Evolutionary conservation across 2,797 vertebrate genomes (phyloP).

Genomic region (Pogonophryne albipinna): DNA sequence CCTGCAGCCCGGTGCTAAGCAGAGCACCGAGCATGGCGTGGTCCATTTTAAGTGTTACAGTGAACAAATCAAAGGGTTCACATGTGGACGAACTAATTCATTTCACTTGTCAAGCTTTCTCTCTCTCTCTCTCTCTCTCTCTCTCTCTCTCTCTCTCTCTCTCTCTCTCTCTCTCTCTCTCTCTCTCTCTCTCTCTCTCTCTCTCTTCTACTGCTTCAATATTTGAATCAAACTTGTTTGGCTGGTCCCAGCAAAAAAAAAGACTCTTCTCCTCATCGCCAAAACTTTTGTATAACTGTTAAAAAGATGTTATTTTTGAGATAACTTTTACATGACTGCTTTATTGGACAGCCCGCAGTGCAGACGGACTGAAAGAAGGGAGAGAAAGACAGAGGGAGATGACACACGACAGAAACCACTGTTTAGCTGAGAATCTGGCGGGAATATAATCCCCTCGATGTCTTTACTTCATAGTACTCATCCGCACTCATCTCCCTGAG

Average conservation of each 20-base stretch:
- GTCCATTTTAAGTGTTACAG: constrained; percentile 34
- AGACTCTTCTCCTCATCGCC: constrained; percentile 56
- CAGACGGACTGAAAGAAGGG: constrained; percentile 18
- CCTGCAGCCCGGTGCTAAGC: constrained; percentile 67
- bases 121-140: constrained; percentile 26
- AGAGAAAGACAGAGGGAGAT: not conserved
- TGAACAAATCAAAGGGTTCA: constrained; percentile 44
- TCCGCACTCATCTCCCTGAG: not conserved
- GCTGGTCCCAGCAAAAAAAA: constrained; percentile 76
- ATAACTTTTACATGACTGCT: constrained; percentile 55
- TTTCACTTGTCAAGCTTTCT: constrained; percentile 51
- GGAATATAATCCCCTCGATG: not conserved
- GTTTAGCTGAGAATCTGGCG: constrained; percentile 22
- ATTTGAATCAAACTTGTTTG: constrained; percentile 73
- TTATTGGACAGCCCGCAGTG: constrained; percentile 28
- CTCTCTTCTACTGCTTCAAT: constrained; percentile 37
- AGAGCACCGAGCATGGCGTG: constrained; percentile 28
- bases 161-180: constrained; percentile 20
- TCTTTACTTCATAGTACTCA: constrained; percentile 24
- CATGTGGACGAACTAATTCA: constrained; percentile 2
- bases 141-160: constrained; percentile 14
- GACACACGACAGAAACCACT: not conserved
- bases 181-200: constrained; percentile 26
- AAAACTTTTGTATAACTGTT: constrained; percentile 70
- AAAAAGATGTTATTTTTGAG: constrained; percentile 66